Evolutionary conservation across 2,888 invertebrate genomes (phyloP), one percentile per base, ranked within the genome.

Genomic region (Coremacera marginata): DNA sequence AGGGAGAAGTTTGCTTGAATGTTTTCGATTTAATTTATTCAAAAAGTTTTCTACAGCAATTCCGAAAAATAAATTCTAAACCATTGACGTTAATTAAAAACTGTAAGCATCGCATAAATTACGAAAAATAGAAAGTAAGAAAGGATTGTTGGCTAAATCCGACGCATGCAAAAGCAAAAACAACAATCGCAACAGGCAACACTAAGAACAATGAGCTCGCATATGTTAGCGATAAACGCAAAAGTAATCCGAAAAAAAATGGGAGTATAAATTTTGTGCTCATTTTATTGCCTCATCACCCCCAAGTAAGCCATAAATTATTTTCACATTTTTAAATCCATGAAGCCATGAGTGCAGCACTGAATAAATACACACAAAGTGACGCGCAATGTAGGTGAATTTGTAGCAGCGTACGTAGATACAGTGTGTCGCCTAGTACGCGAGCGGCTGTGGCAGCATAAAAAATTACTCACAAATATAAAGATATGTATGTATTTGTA

Each of bases 281-380:
- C 51, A 52, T 73, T 73, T 73, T 63, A 63, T 73, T 73, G 73
- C 73, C 34, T 34, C 65, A 52, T 51, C 51, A 65, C 63, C 34
- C 73, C 65, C 51, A 73, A 52, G 63, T 73, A 65, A 73, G 73
- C 52, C 65, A 65, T 73, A 73, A 73, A 73, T 73, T 73, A 73
- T 73, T 65, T 73, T 73, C 65, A 34, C 63, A 62, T 51, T 73
- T 62, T 44, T 37, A 27, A 57, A 52, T 72, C 34, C 55, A 19
- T 34, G 8, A 31, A 25, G 31, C 55, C 44, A 44, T n/a, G 60
- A 60, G 27, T 14, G 60, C 11, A 68, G 27, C 27, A 51, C 68
- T 65, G 63, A 37, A 65, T 27, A 60, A 60, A 60, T 60, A 60
- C 60, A 60, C 14, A 60, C 27, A 5, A 27, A 9, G 25, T 5